Percentiles rank a stretch among this genome's conserved stretches.
phyloP scores from a whole-genome alignment of 2,113 vertebrate genomes.

The Tragelaphus buxtoni region DNA sequence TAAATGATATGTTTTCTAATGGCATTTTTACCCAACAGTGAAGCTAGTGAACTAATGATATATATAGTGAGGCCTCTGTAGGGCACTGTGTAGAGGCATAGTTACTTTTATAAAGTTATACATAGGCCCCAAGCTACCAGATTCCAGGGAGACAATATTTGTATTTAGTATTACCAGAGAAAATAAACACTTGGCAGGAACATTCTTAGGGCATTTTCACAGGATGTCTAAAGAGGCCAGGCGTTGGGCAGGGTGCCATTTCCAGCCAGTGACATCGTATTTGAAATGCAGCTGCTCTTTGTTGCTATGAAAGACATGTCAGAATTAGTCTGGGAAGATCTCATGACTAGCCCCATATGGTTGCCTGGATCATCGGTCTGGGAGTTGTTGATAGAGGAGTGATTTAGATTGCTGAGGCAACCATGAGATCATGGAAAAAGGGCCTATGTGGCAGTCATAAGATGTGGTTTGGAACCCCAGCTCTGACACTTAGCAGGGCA shows the following conservation, averaged over 20 bases:
- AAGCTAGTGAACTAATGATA: slow-evolving; percentile 78
- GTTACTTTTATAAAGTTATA: slow-evolving; percentile 78
- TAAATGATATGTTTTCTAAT: slow-evolving; percentile 74
- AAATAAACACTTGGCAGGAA: slow-evolving; percentile 74
- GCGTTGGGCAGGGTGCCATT: slow-evolving; percentile 71
- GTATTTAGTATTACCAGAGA: slow-evolving; percentile 66
- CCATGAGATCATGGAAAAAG: slow-evolving; percentile 45
- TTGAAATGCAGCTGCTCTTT: slow-evolving; percentile 75
- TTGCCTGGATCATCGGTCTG: background rate
- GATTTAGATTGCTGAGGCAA: slow-evolving; percentile 28
- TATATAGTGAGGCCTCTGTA: slow-evolving; percentile 68
- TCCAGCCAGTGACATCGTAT: slow-evolving; percentile 73
- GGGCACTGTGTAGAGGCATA: slow-evolving; percentile 64
- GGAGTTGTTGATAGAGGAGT: slow-evolving; percentile 28
- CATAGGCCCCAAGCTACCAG: slow-evolving; percentile 59
- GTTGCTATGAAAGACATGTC: slow-evolving; percentile 78
- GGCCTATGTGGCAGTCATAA: background rate
- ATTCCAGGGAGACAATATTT: slow-evolving; percentile 73
- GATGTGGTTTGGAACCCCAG: background rate
- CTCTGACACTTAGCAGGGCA: background rate
- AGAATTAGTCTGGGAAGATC: slow-evolving; percentile 72
- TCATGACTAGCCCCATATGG: slow-evolving; percentile 57
- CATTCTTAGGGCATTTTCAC: slow-evolving; percentile 77
- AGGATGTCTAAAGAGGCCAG: slow-evolving; percentile 75
- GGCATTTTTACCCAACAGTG: slow-evolving; percentile 71